phyloP scores from a whole-genome alignment of 2,888 invertebrate species.

The Tridacna crocea region DNA sequence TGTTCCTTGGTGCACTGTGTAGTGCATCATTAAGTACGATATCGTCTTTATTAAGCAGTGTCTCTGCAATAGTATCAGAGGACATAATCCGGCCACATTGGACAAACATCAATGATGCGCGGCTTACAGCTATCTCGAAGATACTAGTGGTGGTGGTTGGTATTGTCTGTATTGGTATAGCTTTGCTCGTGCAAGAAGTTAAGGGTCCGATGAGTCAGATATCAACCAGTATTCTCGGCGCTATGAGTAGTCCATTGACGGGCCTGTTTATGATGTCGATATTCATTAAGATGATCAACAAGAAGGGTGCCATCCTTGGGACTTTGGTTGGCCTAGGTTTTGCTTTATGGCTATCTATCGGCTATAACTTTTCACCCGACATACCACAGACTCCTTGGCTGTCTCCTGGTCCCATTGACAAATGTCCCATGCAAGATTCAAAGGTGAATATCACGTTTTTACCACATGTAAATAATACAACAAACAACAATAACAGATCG shows the following conservation, averaged over 20 bases:
- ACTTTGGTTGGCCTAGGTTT: neutral
- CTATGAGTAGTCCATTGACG: slow-evolving; percentile 20
- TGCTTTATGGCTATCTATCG: slow-evolving; percentile 24
- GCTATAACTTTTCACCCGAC: slow-evolving; percentile 19
- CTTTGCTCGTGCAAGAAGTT: neutral
- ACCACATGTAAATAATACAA: neutral
- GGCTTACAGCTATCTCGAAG: slow-evolving; percentile 18
- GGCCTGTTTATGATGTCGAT: slow-evolving; percentile 29
- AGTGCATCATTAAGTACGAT: slow-evolving; percentile 27
- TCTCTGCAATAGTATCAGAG: slow-evolving; percentile 20
- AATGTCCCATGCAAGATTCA: neutral
- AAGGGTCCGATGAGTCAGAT: slow-evolving; percentile 21
- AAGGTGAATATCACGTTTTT: neutral
- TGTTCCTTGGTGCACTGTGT: slow-evolving; percentile 19
- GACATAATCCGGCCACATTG: slow-evolving; percentile 5
- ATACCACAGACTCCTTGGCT: slow-evolving; percentile 15
- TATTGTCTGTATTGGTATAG: slow-evolving; percentile 11
- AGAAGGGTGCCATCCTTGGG: slow-evolving; percentile 4
- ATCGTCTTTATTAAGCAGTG: slow-evolving; percentile 21
- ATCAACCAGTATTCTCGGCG: slow-evolving; percentile 11
- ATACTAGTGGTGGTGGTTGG: slow-evolving; percentile 8
- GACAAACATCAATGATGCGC: neutral
- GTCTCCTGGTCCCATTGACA: slow-evolving; percentile 16
- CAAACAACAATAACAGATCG: neutral
- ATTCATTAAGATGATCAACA: neutral